phyloP scores from a whole-genome alignment of 2,888 invertebrate species.

The Alcis repandata region DNA sequence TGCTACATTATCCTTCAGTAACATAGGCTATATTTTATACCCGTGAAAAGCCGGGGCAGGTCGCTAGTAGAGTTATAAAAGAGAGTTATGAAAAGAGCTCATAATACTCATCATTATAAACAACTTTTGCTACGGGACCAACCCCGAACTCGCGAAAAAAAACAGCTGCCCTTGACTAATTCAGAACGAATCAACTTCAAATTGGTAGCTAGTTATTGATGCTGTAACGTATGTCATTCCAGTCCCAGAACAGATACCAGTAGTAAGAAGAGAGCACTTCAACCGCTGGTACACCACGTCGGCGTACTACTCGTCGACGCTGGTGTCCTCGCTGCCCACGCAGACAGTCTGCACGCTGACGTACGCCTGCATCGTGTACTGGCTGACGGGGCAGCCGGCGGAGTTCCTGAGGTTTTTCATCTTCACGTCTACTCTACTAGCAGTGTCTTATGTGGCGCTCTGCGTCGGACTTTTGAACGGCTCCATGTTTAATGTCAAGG shows the following conservation, averaged over 20 bases:
- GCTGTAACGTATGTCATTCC: slow-evolving; percentile 49
- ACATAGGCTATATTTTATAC: no score
- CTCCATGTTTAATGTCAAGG: slow-evolving; percentile 92
- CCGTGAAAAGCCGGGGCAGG: no score
- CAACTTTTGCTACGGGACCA: no score
- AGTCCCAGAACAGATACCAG: slow-evolving; percentile 95
- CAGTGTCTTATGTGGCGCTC: slow-evolving; percentile 94
- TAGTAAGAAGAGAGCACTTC: slow-evolving; percentile 93
- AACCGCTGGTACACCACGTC: slow-evolving; percentile 96
- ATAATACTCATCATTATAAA: no score
- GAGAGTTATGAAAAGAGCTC: no score
- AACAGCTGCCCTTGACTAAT: no score
- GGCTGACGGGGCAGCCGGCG: slow-evolving; percentile 94
- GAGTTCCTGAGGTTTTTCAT: slow-evolving; percentile 90
- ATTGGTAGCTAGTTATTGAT: no score
- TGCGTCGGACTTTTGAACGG: slow-evolving; percentile 95
- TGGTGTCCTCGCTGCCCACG: slow-evolving; percentile 93
- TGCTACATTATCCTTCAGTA: no score
- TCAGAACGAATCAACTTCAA: no score
- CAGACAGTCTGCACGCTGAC: slow-evolving; percentile 91
- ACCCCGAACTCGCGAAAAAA: no score
- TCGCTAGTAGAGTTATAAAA: no score
- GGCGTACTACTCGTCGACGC: slow-evolving; percentile 93
- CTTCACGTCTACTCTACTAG: slow-evolving; percentile 90
- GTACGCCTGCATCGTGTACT: slow-evolving; percentile 93